Conservation (phyloP, 2,113 vertebrate genomes). For the Protobothrops flavoviridis region DNA sequence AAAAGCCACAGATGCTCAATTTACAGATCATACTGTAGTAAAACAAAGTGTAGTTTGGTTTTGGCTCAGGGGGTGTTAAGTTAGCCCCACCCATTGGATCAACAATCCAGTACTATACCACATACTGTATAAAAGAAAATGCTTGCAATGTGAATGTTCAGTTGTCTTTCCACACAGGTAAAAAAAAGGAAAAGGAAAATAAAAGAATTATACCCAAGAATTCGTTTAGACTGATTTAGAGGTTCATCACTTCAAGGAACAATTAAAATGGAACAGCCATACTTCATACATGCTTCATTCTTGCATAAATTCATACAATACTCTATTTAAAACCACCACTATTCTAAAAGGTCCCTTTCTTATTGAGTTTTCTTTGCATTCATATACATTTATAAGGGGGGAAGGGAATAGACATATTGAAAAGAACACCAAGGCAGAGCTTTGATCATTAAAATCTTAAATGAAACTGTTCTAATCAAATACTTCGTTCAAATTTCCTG, state of each 20-base stretch:
- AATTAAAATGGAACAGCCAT: too few relatives aligned
- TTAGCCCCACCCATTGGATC: not conserved
- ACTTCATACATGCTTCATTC: not conserved
- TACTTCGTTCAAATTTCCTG: slow-evolving; percentile 46
- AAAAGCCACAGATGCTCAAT: not conserved
- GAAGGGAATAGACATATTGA: not conserved
- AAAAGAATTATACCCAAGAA: not conserved
- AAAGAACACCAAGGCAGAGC: not conserved
- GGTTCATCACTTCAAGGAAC: not conserved
- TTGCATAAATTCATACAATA: not conserved
- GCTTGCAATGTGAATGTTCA: not conserved
- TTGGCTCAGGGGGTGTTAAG: not conserved
- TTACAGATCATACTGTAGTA: not conserved
- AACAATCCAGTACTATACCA: not conserved
- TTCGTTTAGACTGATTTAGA: not conserved
- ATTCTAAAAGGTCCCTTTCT: not conserved
- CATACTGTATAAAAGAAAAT: not conserved
- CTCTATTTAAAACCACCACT: not conserved
- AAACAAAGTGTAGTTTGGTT: not conserved
- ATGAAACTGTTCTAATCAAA: slow-evolving; percentile 30
- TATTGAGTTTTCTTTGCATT: not conserved
- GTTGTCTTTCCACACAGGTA: not conserved
- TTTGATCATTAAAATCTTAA: slow-evolving; percentile 35
- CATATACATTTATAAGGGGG: not conserved
- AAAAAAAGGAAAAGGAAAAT: not conserved